phyloP scores from a whole-genome alignment of 1,140 invertebrate species.

The Protaetia brevitarsis region DNA sequence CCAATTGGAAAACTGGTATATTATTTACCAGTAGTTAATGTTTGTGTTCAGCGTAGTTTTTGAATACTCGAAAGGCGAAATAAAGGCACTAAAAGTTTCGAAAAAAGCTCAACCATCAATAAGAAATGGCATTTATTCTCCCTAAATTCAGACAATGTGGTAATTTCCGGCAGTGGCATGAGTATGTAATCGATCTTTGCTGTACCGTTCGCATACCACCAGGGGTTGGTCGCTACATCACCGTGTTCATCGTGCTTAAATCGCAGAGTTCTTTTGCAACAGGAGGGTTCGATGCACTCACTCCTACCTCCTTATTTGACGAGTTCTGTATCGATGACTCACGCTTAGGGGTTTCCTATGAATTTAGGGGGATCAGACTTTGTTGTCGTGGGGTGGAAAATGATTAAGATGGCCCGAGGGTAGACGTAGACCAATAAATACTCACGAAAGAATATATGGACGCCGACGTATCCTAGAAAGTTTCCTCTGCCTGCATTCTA shows the following conservation, averaged over 20 bases:
- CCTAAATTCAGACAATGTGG: too few relatives aligned
- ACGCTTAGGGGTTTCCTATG: neutral
- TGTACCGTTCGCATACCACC: neutral
- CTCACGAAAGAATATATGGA: neutral
- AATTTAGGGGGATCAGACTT: neutral
- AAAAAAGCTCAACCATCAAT: too few relatives aligned
- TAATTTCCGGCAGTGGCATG: too few relatives aligned
- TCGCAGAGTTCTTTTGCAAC: neutral
- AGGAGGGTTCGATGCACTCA: neutral
- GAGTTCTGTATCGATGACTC: conserved; percentile 9
- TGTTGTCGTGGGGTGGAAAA: conserved; percentile 1
- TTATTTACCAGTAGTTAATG: too few relatives aligned
- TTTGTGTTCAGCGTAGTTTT: too few relatives aligned
- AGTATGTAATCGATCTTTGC: neutral
- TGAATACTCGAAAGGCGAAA: too few relatives aligned
- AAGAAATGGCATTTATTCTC: too few relatives aligned
- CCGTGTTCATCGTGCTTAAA: neutral
- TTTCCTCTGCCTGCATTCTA: neutral
- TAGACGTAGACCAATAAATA: neutral
- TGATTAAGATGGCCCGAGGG: conserved; percentile 4
- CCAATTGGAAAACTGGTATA: too few relatives aligned
- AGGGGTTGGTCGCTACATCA: neutral
- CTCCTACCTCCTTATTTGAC: neutral
- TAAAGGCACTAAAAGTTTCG: too few relatives aligned
- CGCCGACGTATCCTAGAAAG: neutral